Conservation (phyloP, 1,140 invertebrate genomes). For the Luehdorfia chinensis region DNA sequence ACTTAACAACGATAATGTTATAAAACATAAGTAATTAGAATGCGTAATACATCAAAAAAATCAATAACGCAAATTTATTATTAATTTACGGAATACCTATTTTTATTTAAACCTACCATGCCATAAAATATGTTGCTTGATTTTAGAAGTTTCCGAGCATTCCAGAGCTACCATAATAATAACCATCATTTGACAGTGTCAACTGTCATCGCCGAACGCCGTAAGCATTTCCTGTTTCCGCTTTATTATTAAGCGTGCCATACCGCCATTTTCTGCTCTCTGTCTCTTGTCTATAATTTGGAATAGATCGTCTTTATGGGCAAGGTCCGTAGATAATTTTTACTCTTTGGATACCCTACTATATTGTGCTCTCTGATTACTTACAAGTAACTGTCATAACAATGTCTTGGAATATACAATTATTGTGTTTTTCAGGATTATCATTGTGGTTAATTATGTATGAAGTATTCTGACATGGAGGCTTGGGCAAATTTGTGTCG, state of each 20-base stretch:
- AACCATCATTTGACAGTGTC: slow-evolving; percentile 15
- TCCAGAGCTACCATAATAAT: slow-evolving; percentile 6
- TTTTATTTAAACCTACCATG: too few species aligned
- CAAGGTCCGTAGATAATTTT: slow-evolving; percentile 76
- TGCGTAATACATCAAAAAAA: too few species aligned
- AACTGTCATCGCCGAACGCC: slow-evolving; percentile 7
- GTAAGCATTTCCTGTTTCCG: slow-evolving; percentile 2
- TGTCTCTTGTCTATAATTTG: slow-evolving; percentile 69
- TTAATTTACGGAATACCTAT: too few species aligned
- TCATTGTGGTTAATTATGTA: slow-evolving; percentile 48
- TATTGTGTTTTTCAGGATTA: slow-evolving; percentile 56
- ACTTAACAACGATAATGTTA: too few species aligned
- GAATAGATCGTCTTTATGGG: slow-evolving; percentile 72
- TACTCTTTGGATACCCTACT: slow-evolving; percentile 66
- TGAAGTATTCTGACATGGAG: slow-evolving; percentile 56
- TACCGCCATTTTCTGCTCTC: slow-evolving; percentile 62
- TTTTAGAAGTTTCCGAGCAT: too few species aligned
- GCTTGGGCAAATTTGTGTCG: slow-evolving; percentile 69
- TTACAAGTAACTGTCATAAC: slow-evolving; percentile 58
- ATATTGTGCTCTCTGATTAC: slow-evolving; percentile 62
- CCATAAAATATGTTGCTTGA: too few species aligned
- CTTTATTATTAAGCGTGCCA: slow-evolving; percentile 10
- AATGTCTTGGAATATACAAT: slow-evolving; percentile 39
- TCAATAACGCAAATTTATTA: too few species aligned
- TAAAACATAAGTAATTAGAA: too few species aligned